Evolutionary conservation across 35 echinoderm and acorn worm genomes (phyloP).

Genomic region (Heliocidaris tuberculata): DNA sequence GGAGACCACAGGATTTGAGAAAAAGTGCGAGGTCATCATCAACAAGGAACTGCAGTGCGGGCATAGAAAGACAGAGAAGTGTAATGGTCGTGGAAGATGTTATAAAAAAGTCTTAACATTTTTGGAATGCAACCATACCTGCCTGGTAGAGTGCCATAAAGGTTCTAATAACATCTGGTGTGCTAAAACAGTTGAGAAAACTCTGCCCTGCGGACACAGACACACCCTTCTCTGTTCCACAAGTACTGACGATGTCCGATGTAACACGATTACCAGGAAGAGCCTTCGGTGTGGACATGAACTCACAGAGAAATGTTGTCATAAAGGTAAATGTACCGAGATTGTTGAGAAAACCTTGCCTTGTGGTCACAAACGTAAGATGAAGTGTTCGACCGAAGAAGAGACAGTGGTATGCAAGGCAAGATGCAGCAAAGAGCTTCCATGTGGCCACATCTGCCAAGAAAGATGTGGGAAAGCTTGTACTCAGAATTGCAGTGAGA

Average conservation of each 20-base stretch:
- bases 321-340: conserved; percentile 35
- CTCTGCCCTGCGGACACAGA: conserved; percentile 42
- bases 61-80: conserved; percentile 21
- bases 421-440: conserved; percentile 36
- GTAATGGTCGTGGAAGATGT: background rate
- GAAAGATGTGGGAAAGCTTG: conserved; percentile 44
- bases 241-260: background rate
- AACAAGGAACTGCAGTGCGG: conserved; percentile 43
- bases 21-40: background rate
- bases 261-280: conserved; percentile 30
- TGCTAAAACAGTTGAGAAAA: conserved; percentile 8
- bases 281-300: conserved; percentile 32
- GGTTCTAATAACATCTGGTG: conserved; percentile 42
- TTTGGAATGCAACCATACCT: conserved; percentile 11
- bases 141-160: conserved; percentile 15
- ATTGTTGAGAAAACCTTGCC: background rate
- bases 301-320: conserved; percentile 29
- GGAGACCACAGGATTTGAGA: background rate
- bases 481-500: background rate
- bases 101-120: background rate
- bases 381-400: conserved; percentile 5
- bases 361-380: conserved; percentile 51
- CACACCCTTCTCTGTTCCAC: conserved; percentile 45
- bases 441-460: conserved; percentile 58
- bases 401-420: background rate